Percentiles rank a stretch among this genome's conserved stretches.
Evolutionary conservation across 2,113 vertebrate genomes (phyloP).

Genomic region (Platysteira castanea): DNA sequence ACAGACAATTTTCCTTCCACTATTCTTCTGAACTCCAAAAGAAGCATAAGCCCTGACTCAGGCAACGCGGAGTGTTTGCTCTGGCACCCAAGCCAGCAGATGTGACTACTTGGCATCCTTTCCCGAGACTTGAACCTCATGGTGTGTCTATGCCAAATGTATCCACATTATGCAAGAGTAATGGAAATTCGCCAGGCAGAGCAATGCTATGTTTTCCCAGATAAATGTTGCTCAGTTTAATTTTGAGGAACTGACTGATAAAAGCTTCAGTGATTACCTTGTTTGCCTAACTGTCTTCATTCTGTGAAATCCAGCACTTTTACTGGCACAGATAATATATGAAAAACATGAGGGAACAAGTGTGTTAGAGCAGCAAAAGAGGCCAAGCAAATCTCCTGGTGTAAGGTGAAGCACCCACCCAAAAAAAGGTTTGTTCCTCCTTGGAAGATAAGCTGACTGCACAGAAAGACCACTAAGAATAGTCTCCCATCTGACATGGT

Average conservation of each 20-base stretch:
- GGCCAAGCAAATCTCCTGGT: neutral
- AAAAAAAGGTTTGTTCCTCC: neutral
- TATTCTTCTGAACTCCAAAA: constrained; percentile 50
- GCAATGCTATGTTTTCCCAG: constrained; percentile 50
- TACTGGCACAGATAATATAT: neutral
- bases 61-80: constrained; percentile 44
- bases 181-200: constrained; percentile 60
- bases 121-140: constrained; percentile 50
- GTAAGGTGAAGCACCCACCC: neutral
- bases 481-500: neutral
- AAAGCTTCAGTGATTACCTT: constrained; percentile 49
- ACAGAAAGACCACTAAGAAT: neutral
- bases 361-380: neutral
- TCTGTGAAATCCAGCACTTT: neutral
- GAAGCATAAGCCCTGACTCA: constrained; percentile 66
- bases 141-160: constrained; percentile 61
- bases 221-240: constrained; percentile 66
- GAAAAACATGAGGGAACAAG: neutral
- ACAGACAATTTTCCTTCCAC: neutral
- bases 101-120: constrained; percentile 66
- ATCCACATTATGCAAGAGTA: constrained; percentile 63
- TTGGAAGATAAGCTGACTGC: neutral
- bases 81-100: constrained; percentile 67
- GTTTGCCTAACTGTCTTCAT: constrained; percentile 15
- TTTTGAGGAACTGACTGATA: constrained; percentile 53